These are phyloP conservation scores for Xenopus petersii DNA, from an alignment of 2,797 vertebrate genomes.

Conservation along the genomic window DNA sequence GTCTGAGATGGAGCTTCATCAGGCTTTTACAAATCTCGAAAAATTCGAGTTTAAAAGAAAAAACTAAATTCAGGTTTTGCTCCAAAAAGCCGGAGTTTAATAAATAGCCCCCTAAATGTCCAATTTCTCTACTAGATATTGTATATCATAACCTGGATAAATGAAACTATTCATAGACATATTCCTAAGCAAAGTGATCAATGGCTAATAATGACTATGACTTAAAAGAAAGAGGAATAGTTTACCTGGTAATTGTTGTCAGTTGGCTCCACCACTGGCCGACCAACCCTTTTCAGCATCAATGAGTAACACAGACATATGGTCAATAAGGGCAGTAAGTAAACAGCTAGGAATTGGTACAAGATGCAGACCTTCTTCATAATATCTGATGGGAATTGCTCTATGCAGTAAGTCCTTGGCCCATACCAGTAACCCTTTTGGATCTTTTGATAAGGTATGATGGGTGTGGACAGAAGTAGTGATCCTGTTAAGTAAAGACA, in stretches of 20 bases:
- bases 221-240: neutral
- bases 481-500: slow-evolving; percentile 47
- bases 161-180: no score
- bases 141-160: no score
- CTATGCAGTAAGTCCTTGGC: slow-evolving; percentile 55
- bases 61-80: no score
- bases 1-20: no score
- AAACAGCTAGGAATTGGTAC: slow-evolving; percentile 55
- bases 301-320: slow-evolving; percentile 55
- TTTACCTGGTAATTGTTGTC: slow-evolving; percentile 55
- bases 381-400: slow-evolving; percentile 50
- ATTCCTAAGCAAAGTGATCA: no score
- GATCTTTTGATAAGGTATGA: slow-evolving; percentile 53
- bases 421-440: slow-evolving; percentile 57
- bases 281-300: slow-evolving; percentile 52
- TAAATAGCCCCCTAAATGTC: no score
- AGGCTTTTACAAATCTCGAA: no score
- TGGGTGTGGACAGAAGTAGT: slow-evolving; percentile 52
- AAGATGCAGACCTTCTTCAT: slow-evolving; percentile 52
- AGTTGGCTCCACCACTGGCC: slow-evolving; percentile 51
- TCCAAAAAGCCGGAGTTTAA: no score
- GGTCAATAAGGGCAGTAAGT: slow-evolving; percentile 54
- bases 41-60: no score
- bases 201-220: no score
- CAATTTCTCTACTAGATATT: no score